phyloP scores from a whole-genome alignment of 2,797 vertebrate genomes.

The Macropodus opercularis region DNA sequence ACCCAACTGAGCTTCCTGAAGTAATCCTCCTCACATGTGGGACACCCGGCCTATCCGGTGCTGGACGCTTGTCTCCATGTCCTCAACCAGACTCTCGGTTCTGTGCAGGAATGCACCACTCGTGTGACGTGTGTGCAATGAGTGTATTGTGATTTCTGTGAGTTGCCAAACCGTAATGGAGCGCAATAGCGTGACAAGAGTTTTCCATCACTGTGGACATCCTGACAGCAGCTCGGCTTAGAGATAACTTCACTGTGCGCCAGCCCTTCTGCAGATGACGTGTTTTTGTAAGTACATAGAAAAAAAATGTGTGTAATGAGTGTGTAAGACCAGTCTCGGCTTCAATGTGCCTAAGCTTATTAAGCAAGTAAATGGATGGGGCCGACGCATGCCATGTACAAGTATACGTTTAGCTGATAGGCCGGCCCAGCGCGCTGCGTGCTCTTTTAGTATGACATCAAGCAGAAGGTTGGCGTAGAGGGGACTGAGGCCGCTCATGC shows the following conservation, averaged over 20 bases:
- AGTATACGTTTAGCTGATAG: constrained; percentile 22
- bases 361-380: constrained; percentile 23
- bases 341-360: constrained; percentile 15
- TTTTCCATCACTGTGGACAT: constrained; percentile 48
- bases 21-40: background rate
- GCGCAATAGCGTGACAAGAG: constrained; percentile 46
- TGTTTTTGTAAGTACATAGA: background rate
- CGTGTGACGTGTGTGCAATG: constrained; percentile 43
- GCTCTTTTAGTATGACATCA: constrained; percentile 60
- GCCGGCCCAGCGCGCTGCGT: constrained; percentile 22
- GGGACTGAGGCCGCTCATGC: constrained; percentile 54
- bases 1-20: background rate
- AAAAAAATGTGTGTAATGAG: background rate
- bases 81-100: constrained; percentile 28
- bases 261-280: constrained; percentile 42
- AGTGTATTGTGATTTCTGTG: constrained; percentile 59
- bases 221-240: constrained; percentile 32
- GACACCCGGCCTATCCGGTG: constrained; percentile 1
- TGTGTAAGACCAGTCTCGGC: constrained; percentile 10
- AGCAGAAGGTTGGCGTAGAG: constrained; percentile 52
- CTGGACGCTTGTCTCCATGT: constrained; percentile 18
- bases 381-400: constrained; percentile 23
- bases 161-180: constrained; percentile 57
- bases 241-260: constrained; percentile 49
- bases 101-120: constrained; percentile 25